A percentile compares a stretch with the other conserved stretches of the same genome.
Evolutionary conservation across 2,888 invertebrate genomes (phyloP).

Genomic region (Orthonevra nobilis): DNA sequence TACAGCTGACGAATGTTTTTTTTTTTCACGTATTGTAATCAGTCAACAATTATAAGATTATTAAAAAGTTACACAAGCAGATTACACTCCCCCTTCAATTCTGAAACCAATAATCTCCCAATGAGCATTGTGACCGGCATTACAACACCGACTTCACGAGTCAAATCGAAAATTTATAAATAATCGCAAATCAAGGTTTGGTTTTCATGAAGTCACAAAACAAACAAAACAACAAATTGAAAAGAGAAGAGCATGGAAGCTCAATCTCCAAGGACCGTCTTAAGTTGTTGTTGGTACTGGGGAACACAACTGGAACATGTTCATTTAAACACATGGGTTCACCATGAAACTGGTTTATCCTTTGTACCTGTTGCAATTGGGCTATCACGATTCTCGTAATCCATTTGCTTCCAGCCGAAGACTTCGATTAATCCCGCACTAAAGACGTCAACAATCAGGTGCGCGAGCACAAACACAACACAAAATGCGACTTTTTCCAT

Average conservation of each 20-base stretch:
- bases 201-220: not conserved
- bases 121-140: constrained; percentile 2
- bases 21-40: not conserved
- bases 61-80: not conserved
- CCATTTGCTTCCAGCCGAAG: constrained; percentile 79
- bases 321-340: no score
- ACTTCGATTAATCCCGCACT: constrained; percentile 75
- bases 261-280: no score
- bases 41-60: not conserved
- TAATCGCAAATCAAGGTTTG: not conserved
- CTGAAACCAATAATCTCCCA: not conserved
- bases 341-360: not conserved
- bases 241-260: no score
- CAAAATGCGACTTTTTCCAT: constrained; percentile 4
- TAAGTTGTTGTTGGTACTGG: no score
- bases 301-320: no score
- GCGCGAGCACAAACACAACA: not conserved
- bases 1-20: no score
- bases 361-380: constrained; percentile 3
- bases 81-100: not conserved
- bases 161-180: not conserved
- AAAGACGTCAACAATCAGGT: not conserved
- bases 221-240: not conserved
- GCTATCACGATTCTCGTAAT: constrained; percentile 75
- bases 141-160: not conserved